These are phyloP conservation scores for Addax nasomaculatus DNA, from an alignment of 2,113 vertebrate genomes.

Conservation along the genomic window DNA sequence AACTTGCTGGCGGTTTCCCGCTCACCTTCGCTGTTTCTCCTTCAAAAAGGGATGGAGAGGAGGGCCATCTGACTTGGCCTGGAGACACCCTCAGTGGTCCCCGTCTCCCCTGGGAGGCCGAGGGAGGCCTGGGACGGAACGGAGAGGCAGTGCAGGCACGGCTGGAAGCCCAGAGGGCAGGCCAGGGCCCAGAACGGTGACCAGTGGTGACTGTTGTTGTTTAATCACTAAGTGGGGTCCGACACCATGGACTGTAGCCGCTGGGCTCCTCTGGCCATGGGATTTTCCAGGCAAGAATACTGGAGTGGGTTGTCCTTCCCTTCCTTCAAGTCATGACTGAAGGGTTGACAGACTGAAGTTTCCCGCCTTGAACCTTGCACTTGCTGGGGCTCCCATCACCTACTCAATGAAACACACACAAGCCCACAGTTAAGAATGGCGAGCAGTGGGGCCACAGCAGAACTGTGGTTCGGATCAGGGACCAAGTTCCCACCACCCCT, in stretches of 20 bases:
- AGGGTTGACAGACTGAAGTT: background rate
- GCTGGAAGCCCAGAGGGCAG: background rate
- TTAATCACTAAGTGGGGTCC: background rate
- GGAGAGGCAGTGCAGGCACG: background rate
- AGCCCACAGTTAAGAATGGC: background rate
- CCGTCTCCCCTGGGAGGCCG: background rate
- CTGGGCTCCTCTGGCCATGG: background rate
- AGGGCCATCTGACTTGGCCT: background rate
- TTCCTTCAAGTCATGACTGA: background rate
- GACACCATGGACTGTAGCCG: background rate
- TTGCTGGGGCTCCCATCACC: background rate
- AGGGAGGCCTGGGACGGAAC: background rate
- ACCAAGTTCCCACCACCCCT: background rate
- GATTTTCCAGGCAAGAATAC: background rate
- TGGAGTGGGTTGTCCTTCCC: background rate
- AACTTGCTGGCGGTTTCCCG: conserved; percentile 44
- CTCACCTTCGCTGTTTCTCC: conserved; percentile 40
- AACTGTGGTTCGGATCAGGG: background rate
- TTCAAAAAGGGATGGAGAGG: background rate
- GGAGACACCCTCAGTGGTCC: background rate
- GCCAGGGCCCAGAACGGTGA: background rate
- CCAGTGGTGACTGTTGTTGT: background rate
- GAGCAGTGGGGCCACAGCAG: background rate
- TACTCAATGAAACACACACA: background rate
- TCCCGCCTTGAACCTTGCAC: background rate